A percentile compares a stretch with the other conserved stretches of the same genome.
Conservation (phyloP, 2,797 vertebrate genomes). For the Enteromius mattozi region DNA sequence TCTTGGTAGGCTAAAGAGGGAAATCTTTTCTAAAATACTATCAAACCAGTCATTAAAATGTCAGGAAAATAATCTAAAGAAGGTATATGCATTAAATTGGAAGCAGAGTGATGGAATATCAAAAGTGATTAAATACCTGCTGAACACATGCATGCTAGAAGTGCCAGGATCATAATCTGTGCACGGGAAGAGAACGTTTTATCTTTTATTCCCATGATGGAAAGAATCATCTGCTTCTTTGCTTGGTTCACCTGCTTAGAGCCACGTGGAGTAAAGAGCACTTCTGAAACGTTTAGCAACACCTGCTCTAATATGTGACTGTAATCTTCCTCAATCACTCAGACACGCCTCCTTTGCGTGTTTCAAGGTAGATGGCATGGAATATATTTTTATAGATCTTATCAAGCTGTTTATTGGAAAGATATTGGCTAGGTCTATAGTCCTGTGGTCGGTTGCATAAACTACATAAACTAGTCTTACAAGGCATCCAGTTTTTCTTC, state of each 20-base stretch:
- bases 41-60: not conserved
- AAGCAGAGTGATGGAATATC: not conserved
- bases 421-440: constrained; percentile 27
- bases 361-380: constrained; percentile 4
- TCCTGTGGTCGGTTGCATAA: not conserved
- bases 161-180: constrained; percentile 12
- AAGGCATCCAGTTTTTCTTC: not conserved
- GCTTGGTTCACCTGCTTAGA: not conserved
- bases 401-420: constrained; percentile 31
- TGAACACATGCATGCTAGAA: constrained; percentile 25
- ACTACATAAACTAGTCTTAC: not conserved
- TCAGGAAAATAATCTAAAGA: not conserved
- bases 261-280: not conserved
- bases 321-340: not conserved
- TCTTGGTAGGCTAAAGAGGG: not conserved
- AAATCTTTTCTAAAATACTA: constrained; percentile 2
- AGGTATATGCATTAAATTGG: not conserved
- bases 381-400: constrained; percentile 14
- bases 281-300: not conserved
- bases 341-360: constrained; percentile 37
- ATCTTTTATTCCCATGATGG: constrained; percentile 32
- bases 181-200: constrained; percentile 6
- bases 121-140: constrained; percentile 25
- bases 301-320: not conserved
- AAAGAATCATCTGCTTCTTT: not conserved